phyloP scores from a whole-genome alignment of 2,888 invertebrate species.

The Eupithecia subfuscata region DNA sequence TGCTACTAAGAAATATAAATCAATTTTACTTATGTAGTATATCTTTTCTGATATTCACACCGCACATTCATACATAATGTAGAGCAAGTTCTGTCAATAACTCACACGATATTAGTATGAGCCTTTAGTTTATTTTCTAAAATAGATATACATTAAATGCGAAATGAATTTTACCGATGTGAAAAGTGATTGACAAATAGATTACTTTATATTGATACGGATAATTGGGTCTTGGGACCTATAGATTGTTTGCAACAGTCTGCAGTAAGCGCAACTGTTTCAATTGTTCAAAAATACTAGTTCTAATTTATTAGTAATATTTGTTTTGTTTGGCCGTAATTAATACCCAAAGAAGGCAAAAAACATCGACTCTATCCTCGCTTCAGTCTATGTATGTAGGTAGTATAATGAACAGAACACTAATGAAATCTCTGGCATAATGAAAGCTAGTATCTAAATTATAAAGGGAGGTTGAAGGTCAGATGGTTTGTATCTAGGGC shows the following conservation, averaged over 20 bases:
- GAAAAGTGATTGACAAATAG: too few relatives aligned
- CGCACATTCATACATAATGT: slow-evolving; percentile 5
- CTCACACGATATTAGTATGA: not conserved
- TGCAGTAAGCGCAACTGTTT: too few relatives aligned
- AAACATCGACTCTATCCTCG: not conserved
- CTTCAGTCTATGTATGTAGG: not conserved
- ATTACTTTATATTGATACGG: too few relatives aligned
- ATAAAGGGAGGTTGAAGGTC: not conserved
- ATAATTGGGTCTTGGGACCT: too few relatives aligned
- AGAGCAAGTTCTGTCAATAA: not conserved
- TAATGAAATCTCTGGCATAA: not conserved
- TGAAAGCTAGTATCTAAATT: not conserved
- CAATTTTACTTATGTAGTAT: too few relatives aligned
- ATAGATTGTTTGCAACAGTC: too few relatives aligned
- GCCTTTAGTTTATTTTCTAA: not conserved
- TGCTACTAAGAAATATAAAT: too few relatives aligned
- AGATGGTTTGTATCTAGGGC: not conserved
- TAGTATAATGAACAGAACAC: not conserved
- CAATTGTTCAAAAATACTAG: too few relatives aligned
- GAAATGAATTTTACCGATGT: not conserved
- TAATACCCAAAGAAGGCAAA: not conserved
- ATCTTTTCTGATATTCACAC: slow-evolving; percentile 1
- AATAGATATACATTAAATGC: not conserved
- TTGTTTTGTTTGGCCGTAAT: too few relatives aligned
- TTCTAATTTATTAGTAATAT: too few relatives aligned